Evolutionary conservation across 2,888 invertebrate species (phyloP), one percentile per base, ranked within the genome.

Genomic region (Mesoligia furuncula): DNA sequence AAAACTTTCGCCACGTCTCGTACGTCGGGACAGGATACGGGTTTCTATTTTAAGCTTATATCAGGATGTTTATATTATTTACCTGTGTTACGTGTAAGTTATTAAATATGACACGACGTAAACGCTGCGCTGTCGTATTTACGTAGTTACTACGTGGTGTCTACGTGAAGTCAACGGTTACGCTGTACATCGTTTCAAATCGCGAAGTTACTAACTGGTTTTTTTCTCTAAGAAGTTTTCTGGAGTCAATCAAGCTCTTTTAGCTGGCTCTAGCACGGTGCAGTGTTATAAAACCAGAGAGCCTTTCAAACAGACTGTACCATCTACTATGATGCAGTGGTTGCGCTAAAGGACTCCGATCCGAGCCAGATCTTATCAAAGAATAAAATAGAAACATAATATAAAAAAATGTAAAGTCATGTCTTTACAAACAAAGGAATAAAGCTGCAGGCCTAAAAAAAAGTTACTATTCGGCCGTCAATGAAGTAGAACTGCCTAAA

Each of bases 11-110:
- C 80, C 84, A 84, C 45, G 66, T 67, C 36, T 75, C 75, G 83
- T 83, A 85, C 81, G 74, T 79, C 79, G 59, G 20, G 31, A 57
- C 79, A 85, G 85, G 88, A 88, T 89, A 87, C 73, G n/a, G 51
- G 64, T 80, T 85, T 85, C 86, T 81, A 87, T 87, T 84, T 79
- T 73, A 54, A 77, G 79, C 85, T 90, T 85, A 85, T 82, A 82
- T 54, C 64, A 69, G 57, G 24, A 54, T 73, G 48, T 75, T 45
- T 67, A 66, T 65, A 36, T 45, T 59, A 48, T 70, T 73, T 51
- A 59, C 17, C 8, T 61, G 51, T 65, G 17, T 11, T 48, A 45
- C 9, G 15, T 36, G 6, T 36, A 51, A 24, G 2, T 11, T 13
- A 36, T 36, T 72, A n/a, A 45, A 66, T 48, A 36, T 20, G 1